phyloP scores from a whole-genome alignment of 2,113 vertebrate species.

The Oceanites oceanicus region DNA sequence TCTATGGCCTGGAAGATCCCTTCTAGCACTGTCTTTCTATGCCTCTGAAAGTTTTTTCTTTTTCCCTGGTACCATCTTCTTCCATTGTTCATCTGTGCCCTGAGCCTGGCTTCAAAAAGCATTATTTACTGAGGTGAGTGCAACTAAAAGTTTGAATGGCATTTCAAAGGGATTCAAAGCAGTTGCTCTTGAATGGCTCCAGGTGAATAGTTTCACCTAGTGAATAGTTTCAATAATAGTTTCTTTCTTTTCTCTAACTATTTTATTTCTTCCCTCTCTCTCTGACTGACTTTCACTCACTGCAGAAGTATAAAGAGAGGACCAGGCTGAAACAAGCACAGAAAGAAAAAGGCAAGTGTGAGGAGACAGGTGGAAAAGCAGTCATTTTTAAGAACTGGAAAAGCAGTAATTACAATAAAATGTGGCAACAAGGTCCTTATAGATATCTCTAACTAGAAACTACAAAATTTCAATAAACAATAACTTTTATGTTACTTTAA shows the following conservation, averaged over 20 bases:
- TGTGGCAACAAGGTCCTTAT: neutral
- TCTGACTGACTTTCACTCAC: neutral
- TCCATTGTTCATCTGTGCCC: neutral
- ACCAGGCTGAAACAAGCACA: neutral
- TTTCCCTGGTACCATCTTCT: neutral
- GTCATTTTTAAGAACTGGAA: neutral
- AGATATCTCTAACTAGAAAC: neutral
- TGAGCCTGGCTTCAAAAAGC: neutral
- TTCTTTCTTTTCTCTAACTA: neutral
- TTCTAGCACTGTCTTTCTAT: neutral
- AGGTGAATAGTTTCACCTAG: slow-evolving; percentile 5
- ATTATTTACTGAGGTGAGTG: slow-evolving; percentile 4
- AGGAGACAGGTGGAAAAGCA: neutral
- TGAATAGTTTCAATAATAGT: neutral
- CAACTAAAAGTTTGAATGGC: slow-evolving; percentile 11
- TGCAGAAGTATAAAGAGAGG: neutral
- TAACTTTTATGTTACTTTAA: neutral
- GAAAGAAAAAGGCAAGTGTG: neutral
- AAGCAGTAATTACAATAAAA: neutral
- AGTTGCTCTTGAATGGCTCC: neutral
- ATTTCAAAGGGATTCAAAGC: slow-evolving; percentile 22
- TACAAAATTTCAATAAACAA: neutral
- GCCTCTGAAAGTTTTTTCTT: neutral
- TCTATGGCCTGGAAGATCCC: neutral
- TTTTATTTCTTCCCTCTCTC: neutral